phyloP scores from a whole-genome alignment of 1,140 invertebrate species.

The Dreissena rostriformis region DNA sequence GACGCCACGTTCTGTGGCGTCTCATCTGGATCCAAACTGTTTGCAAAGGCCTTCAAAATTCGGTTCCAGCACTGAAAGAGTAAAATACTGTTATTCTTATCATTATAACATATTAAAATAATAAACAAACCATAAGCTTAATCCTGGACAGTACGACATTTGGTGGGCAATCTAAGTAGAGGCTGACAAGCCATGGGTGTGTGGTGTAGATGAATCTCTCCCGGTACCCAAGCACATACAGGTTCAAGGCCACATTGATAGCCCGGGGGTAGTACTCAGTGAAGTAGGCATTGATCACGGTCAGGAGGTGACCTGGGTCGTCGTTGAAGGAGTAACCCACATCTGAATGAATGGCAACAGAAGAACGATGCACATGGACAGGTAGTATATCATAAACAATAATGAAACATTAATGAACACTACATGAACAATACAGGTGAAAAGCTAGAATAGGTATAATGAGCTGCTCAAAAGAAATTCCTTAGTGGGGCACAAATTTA shows the following conservation, averaged over 20 bases:
- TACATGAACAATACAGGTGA: no score
- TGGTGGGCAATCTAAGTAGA: constrained; percentile 76
- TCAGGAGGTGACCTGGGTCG: constrained; percentile 65
- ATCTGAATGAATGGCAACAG: constrained; percentile 64
- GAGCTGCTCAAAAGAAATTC: no score
- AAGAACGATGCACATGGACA: not conserved
- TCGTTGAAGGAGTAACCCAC: constrained; percentile 69
- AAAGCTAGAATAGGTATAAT: not conserved
- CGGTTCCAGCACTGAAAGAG: no score
- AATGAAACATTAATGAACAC: no score
- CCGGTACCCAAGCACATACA: constrained; percentile 60
- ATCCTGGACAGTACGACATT: constrained; percentile 65
- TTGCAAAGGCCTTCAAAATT: no score
- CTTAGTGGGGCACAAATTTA: no score
- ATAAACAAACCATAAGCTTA: constrained; percentile 61
- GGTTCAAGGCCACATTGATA: constrained; percentile 53
- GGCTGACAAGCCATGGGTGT: constrained; percentile 75
- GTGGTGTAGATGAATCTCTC: constrained; percentile 75
- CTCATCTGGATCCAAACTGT: no score
- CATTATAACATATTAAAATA: no score
- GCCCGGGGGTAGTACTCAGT: constrained; percentile 71
- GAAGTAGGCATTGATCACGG: constrained; percentile 75
- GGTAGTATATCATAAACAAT: no score
- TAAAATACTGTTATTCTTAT: no score
- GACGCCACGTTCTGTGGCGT: no score